Evolutionary conservation across 92 coral and sea anemone species (phyloP).

Genomic region (Phymanthus crucifer): DNA sequence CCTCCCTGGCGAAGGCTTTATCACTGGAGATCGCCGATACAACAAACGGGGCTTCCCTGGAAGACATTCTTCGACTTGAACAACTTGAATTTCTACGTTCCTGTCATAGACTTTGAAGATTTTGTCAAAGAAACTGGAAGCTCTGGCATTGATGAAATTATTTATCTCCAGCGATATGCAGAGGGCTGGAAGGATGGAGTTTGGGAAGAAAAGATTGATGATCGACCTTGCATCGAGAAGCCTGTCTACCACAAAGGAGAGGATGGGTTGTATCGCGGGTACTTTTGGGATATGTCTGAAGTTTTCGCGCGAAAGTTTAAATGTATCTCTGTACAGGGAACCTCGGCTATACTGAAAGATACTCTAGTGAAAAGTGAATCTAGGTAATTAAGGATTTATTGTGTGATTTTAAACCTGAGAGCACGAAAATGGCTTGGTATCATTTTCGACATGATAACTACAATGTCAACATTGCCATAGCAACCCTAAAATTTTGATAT

Average conservation of each 20-base stretch:
- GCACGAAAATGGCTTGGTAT: not conserved
- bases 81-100: conserved; percentile 86
- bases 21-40: conserved; percentile 86
- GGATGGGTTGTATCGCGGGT: conserved; percentile 76
- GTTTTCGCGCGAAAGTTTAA: conserved; percentile 88
- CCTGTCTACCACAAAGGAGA: conserved; percentile 75
- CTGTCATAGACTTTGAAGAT: conserved; percentile 94
- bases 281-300: conserved; percentile 81
- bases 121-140: conserved; percentile 84
- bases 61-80: conserved; percentile 88
- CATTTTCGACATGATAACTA: not conserved
- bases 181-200: conserved; percentile 98
- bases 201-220: conserved; percentile 97
- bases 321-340: conserved; percentile 94
- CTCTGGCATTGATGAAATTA: conserved; percentile 80
- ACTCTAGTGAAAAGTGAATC: conserved; percentile 64
- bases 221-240: conserved; percentile 79
- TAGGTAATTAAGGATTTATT: conserved; percentile 54
- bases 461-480: not conserved
- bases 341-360: conserved; percentile 71
- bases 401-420: not conserved
- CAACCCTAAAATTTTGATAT: not conserved
- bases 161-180: conserved; percentile 86
- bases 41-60: conserved; percentile 96
- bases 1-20: conserved; percentile 97